Evolutionary conservation across 2,888 invertebrate species (phyloP).

Genomic region (Xanthorhoe designata): DNA sequence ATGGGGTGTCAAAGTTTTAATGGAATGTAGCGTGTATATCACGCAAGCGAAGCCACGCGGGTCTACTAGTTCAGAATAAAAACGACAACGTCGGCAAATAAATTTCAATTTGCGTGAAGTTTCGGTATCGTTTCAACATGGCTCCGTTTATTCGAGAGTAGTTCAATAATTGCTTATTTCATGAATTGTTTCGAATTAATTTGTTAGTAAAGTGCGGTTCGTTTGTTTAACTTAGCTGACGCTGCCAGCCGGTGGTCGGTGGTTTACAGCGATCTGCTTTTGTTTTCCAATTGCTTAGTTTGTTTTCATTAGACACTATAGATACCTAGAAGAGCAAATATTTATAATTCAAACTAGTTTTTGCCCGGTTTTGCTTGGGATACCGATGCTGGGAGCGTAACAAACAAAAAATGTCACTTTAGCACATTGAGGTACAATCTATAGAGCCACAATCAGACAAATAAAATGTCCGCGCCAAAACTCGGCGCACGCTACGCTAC

Average conservation of each 20-base stretch:
- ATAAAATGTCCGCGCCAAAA: no score
- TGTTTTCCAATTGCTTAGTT: background rate
- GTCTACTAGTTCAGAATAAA: background rate
- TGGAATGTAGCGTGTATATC: no score
- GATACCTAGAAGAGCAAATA: background rate
- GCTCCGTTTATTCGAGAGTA: background rate
- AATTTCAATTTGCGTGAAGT: background rate
- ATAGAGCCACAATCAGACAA: no score
- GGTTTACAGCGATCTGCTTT: background rate
- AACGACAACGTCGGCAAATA: background rate
- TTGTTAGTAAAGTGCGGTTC: background rate
- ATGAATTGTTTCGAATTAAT: background rate
- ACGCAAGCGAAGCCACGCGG: no score
- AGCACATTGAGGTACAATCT: no score
- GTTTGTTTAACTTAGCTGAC: constrained; percentile 2
- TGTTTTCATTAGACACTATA: background rate
- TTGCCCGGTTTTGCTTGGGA: background rate
- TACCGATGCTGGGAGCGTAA: no score
- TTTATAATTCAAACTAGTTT: background rate
- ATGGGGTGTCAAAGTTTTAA: no score
- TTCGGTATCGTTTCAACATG: background rate
- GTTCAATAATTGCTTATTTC: constrained; percentile 1
- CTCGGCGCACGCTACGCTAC: no score
- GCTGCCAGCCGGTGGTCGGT: background rate
- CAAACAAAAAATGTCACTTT: no score